Conservation (phyloP, 2,797 vertebrate genomes). For the Distichodus sexfasciatus region DNA sequence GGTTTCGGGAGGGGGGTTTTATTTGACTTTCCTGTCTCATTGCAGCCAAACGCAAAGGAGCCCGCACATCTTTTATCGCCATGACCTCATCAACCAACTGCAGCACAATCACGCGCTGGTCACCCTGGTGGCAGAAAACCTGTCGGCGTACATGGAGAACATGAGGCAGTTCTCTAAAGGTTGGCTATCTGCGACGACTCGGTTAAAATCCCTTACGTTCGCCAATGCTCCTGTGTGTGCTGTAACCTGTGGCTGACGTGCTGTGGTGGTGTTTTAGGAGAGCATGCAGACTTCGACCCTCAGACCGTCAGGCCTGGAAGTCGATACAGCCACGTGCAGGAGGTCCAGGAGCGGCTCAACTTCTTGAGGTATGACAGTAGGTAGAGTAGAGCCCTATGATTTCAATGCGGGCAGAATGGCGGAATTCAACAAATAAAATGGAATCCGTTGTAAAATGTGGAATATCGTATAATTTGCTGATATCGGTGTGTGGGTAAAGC, state of each 20-base stretch:
- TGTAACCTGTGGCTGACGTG: not conserved
- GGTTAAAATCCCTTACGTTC: not conserved
- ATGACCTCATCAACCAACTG: constrained; percentile 99
- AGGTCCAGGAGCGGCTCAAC: constrained; percentile 97
- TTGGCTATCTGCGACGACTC: constrained; percentile 55
- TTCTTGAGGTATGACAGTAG: constrained; percentile 84
- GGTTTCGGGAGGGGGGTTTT: not conserved
- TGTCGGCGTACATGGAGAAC: constrained; percentile 98
- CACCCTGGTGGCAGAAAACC: constrained; percentile 97
- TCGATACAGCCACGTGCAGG: constrained; percentile 97
- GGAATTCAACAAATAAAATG: no score
- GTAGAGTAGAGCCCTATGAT: no score
- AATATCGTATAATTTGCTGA: no score
- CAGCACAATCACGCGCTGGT: constrained; percentile 99
- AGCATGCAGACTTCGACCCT: constrained; percentile 96
- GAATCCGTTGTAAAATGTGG: no score
- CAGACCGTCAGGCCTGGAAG: constrained; percentile 96
- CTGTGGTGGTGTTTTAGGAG: constrained; percentile 63
- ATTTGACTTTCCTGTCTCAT: not conserved
- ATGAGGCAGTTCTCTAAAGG: constrained; percentile 98
- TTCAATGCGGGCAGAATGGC: no score
- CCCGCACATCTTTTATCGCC: constrained; percentile 97
- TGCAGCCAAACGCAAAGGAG: constrained; percentile 96
- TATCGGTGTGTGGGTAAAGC: no score
- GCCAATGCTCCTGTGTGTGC: not conserved